These are phyloP conservation scores for Enoplolaimus lenunculus DNA, from an alignment of 2,888 invertebrate species.

Conservation along the genomic window DNA sequence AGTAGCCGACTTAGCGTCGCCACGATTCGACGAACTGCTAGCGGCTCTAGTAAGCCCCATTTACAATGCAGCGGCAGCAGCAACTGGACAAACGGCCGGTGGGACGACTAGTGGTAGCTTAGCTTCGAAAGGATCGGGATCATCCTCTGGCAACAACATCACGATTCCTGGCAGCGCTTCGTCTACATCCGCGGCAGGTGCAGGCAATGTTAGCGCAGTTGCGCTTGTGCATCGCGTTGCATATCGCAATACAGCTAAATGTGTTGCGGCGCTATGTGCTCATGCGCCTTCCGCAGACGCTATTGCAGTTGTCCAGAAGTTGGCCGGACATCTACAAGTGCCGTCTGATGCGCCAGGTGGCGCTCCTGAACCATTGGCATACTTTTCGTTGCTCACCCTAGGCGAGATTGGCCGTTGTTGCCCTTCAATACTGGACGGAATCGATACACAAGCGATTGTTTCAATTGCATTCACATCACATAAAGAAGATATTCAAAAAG, in stretches of 20 bases:
- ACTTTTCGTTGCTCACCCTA: conserved; percentile 81
- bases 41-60: conserved; percentile 61
- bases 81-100: background rate
- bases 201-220: conserved; percentile 11
- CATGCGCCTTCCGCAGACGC: conserved; percentile 21
- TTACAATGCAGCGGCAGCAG: conserved; percentile 46
- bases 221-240: conserved; percentile 49
- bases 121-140: background rate
- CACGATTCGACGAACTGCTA: conserved; percentile 66
- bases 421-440: conserved; percentile 26
- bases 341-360: background rate
- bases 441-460: conserved; percentile 42
- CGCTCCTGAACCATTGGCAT: conserved; percentile 24
- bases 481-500: conserved; percentile 91
- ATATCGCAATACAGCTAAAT: conserved; percentile 87
- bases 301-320: background rate
- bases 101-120: background rate
- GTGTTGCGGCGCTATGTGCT: conserved; percentile 79
- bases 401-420: conserved; percentile 72
- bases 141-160: background rate
- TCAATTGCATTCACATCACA: conserved; percentile 72
- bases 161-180: too few relatives aligned
- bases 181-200: background rate
- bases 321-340: background rate
- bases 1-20: conserved; percentile 48